A percentile compares a stretch with the other conserved stretches of the same genome.
Conservation (phyloP, 2,113 vertebrate species). For the Athene cunicularia region DNA sequence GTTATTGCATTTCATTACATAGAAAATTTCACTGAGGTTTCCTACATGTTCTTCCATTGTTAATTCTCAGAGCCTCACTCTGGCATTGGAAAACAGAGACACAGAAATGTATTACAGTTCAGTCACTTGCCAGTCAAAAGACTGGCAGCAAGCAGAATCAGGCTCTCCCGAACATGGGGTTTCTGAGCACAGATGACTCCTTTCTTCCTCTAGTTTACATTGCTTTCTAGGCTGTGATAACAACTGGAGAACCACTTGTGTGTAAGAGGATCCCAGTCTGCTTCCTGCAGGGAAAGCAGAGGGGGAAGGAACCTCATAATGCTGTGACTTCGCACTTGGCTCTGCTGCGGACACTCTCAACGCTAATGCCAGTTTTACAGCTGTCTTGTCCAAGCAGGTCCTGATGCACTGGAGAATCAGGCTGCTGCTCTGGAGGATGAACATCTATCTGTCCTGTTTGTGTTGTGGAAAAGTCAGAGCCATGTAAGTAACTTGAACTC, state of each 20-base stretch:
- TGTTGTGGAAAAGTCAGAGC: not conserved
- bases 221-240: not conserved
- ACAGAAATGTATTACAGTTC: not conserved
- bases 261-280: not conserved
- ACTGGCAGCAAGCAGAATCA: not conserved
- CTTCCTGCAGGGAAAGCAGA: not conserved
- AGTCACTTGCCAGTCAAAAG: not conserved
- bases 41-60: not conserved
- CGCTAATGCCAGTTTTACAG: not conserved
- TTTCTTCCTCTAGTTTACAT: not conserved
- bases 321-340: not conserved
- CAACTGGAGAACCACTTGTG: not conserved
- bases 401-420: not conserved
- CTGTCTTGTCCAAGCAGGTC: not conserved
- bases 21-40: not conserved
- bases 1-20: not conserved
- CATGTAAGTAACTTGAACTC: not conserved
- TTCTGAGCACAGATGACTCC: not conserved
- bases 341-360: not conserved
- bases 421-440: not conserved
- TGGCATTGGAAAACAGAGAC: not conserved
- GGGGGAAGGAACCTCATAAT: not conserved
- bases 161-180: not conserved
- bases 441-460: accelerated
- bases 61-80: not conserved